These are phyloP conservation scores for Nephila pilipes DNA, from an alignment of 1,140 invertebrate species.

Conservation along the genomic window DNA sequence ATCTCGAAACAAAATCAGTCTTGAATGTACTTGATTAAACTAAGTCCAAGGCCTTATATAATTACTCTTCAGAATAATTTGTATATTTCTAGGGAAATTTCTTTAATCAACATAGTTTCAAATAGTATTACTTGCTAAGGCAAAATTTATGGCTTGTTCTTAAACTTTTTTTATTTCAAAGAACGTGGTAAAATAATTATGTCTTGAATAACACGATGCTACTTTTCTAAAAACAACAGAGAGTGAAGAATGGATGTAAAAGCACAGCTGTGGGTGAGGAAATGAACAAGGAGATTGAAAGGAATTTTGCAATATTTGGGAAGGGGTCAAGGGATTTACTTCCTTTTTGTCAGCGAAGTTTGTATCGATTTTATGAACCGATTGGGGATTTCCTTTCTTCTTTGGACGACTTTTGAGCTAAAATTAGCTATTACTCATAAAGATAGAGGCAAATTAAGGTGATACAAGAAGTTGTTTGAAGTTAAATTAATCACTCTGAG, in stretches of 20 bases:
- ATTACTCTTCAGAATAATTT: no score
- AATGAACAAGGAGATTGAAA: not conserved
- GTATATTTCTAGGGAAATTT: no score
- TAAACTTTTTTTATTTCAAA: not conserved
- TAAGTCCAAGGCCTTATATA: no score
- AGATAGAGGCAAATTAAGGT: not conserved
- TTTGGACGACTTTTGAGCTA: not conserved
- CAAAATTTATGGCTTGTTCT: not conserved
- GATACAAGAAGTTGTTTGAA: not conserved
- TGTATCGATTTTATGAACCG: slow-evolving; percentile 7
- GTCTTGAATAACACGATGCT: not conserved
- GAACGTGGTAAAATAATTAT: not conserved
- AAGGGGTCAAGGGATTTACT: slow-evolving; percentile 14
- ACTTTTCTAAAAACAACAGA: not conserved
- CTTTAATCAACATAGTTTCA: not conserved
- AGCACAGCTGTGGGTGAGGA: not conserved
- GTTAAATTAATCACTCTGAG: no score
- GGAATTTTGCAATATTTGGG: slow-evolving; percentile 20
- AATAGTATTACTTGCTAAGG: not conserved
- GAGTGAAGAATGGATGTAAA: slow-evolving; percentile 36
- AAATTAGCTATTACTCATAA: not conserved
- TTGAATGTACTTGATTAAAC: no score
- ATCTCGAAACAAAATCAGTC: no score
- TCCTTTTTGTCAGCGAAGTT: not conserved
- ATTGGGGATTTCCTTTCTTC: not conserved